Base-by-base conservation (phyloP, 2,797 vertebrate genomes). In the Trematocara caparti region DNA sequence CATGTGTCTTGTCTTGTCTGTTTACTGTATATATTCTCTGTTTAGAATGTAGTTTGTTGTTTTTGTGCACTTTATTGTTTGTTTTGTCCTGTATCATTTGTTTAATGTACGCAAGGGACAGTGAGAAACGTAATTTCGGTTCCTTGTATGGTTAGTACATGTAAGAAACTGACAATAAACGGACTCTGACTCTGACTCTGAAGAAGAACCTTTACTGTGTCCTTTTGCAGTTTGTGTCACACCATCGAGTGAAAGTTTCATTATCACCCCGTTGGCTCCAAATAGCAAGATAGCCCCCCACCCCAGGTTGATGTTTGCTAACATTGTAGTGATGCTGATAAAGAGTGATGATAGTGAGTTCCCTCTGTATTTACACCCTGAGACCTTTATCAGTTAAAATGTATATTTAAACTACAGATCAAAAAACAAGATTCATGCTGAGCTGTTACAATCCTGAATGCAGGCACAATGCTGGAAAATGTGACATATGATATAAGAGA, bases 301-400 rank as follows among this genome's bases (percentile, higher is more conserved):
- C 9, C 3, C 13, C 0, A 6, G 19, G 5, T 27, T 69, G 38
- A 43, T 1, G 8, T 45, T 27, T 69, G 21, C 4, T 30, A 11
- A 27, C 21, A 69, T 17, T 69, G 21, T 27, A 27, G 38, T 45
- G 40, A 45, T 45, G 21, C 40, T 45, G 40, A 69, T 6, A 45
- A 69, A 69, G 14, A 45, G 21, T 69, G 64, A 17, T 1, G 4
- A 43, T 45, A 45, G 14, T 4, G 14, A 45, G 21, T 12, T 69
- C 40, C 15, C 38, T 69, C 40, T 47, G 40, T n/a, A 24, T 69
- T 27, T 30, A 69, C 38, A 69, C 21, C 21, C 64, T 17, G 6
- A 17, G 21, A 45, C 8, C 21, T 6, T 69, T 45, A 69, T 17
- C 21, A 69, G 64, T 69, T 69, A 30, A 17, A 69, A 47, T 43